Percentiles rank a stretch among this genome's conserved stretches.
These are phyloP conservation scores for Lasiurus cinereus DNA, from an alignment of 2,113 vertebrate genomes.

Conservation along the genomic window DNA sequence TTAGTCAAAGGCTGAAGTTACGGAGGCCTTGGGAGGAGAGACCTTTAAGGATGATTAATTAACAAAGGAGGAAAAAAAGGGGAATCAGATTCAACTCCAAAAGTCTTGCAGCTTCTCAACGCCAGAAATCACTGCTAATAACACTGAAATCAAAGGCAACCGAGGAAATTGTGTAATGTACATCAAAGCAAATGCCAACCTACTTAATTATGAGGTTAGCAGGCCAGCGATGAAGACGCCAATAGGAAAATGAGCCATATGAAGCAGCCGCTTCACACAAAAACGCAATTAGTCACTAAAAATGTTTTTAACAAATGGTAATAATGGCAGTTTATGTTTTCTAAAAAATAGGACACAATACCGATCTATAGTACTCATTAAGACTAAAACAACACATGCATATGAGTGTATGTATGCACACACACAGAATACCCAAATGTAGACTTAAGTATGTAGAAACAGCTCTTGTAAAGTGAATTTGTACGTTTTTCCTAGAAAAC, in stretches of 20 bases:
- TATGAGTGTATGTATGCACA: neutral
- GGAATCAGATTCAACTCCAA: too few species aligned
- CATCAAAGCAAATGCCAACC: neutral
- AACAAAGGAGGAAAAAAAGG: neutral
- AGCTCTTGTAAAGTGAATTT: neutral
- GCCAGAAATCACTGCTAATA: neutral
- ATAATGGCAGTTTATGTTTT: neutral
- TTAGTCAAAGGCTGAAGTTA: neutral
- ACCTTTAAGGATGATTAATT: neutral
- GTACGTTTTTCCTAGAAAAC: neutral
- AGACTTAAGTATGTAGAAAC: neutral
- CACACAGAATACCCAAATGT: neutral
- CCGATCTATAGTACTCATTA: neutral
- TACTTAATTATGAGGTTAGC: neutral
- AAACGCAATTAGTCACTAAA: neutral
- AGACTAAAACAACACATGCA: neutral
- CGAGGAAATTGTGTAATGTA: rapidly evolving
- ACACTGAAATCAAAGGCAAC: neutral
- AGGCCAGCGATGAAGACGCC: too few species aligned
- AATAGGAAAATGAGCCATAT: neutral
- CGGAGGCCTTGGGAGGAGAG: neutral
- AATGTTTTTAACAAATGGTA: neutral
- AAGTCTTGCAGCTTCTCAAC: neutral
- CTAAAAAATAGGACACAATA: neutral
- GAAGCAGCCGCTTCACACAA: neutral